Base-by-base conservation (phyloP, 2,888 invertebrate genomes). In the Nyleta sp. region DNA sequence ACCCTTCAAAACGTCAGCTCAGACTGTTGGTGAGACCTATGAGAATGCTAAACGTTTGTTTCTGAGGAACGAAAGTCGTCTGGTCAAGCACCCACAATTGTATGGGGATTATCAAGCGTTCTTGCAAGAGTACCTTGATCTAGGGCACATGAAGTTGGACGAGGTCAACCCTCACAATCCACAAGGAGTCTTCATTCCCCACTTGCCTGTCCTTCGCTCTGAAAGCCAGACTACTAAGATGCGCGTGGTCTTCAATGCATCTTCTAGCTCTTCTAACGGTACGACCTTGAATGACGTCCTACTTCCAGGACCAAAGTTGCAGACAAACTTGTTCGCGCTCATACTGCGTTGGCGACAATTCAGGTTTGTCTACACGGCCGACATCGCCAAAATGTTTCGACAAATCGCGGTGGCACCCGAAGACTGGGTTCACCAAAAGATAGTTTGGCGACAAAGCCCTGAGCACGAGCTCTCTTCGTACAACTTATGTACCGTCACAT, bases 181-280 rank as follows among this genome's bases (percentile, higher is more conserved):
- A n/a, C n/a, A n/a, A n/a, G n/a, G n/a, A n/a, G n/a, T n/a, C n/a
- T n/a, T 28, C 15, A 48, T 62, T 8, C 62, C 48, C 0, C 62
- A 62, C 10, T 13, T 33, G 0, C 22, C 48, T n/a, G 48, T 62
- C 0, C 1, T 7, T 15, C 7, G 1, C 5, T n/a, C 22, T 18
- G n/a, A n/a, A n/a, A 62, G 48, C 17, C n/a, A 22, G 11, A 62
- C 60, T 2, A 46, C 60, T 5, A 40, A 57, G 11, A 4, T 60
- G 1, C n/a, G 60, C 2, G 35, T 60, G 0, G 62, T 62, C 10
- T 62, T 62, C 11, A 62, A 62, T 17, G 62, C 62, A 3, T 44
- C 60, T 2, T 31, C 33, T 17, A 15, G 20, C 20, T 13, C 20
- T 17, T 15, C 46, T 28, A 10, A 7, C 28, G 28, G 28, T 8